Evolutionary conservation across 2,113 vertebrate species (phyloP).

Genomic region (Corythaeola cristata): DNA sequence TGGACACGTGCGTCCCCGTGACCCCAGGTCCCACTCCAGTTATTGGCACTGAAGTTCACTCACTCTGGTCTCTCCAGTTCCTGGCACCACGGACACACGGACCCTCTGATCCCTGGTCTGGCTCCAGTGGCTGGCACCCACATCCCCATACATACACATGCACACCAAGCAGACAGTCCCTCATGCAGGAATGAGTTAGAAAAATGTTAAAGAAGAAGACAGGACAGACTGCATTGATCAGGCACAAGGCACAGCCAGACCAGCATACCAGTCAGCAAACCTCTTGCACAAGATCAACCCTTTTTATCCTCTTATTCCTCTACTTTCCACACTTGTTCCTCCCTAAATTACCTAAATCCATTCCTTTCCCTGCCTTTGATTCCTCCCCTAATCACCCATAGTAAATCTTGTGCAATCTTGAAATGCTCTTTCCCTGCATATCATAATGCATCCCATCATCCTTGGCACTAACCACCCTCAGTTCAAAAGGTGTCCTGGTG

Average conservation of each 20-base stretch:
- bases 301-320: background rate
- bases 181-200: background rate
- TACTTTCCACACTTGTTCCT: background rate
- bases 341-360: background rate
- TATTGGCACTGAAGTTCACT: background rate
- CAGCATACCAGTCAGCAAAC: background rate
- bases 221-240: background rate
- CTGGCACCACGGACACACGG: background rate
- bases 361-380: background rate
- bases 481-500: background rate
- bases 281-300: background rate
- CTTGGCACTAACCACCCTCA: background rate
- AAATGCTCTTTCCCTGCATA: background rate
- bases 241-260: background rate
- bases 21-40: background rate
- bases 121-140: too few relatives aligned
- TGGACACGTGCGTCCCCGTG: background rate
- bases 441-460: background rate
- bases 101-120: background rate
- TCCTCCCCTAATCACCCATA: background rate
- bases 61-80: background rate
- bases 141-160: background rate
- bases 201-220: background rate
- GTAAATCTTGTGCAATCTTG: too few relatives aligned
- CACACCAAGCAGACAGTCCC: background rate